phyloP scores from a whole-genome alignment of 2,113 vertebrate genomes.

The Hippocampus comes region DNA sequence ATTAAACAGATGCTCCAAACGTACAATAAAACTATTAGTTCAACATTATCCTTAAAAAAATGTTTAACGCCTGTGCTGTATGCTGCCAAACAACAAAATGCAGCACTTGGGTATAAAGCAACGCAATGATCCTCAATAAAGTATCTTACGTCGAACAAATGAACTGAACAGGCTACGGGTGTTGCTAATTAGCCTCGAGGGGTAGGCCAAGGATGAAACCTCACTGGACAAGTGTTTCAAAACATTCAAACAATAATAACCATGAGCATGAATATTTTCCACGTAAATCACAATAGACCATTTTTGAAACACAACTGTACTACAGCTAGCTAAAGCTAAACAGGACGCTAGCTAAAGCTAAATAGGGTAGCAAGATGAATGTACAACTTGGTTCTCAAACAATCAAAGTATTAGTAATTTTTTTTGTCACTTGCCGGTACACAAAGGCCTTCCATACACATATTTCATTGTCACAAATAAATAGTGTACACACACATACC shows the following conservation, averaged over 20 bases:
- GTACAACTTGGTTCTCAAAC: background rate
- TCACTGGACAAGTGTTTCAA: background rate
- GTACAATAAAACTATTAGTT: no score
- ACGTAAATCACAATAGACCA: no score
- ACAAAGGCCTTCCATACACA: background rate
- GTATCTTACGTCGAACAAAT: background rate
- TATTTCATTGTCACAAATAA: background rate
- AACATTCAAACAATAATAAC: background rate
- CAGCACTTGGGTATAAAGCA: no score
- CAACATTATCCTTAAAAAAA: no score
- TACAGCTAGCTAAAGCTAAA: background rate
- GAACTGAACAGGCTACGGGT: background rate
- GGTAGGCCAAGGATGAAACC: no score
- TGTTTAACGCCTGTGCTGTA: no score
- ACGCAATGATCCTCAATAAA: background rate
- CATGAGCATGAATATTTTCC: no score
- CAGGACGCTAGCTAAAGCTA: background rate
- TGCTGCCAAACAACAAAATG: no score
- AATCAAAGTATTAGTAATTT: background rate
- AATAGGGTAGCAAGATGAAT: background rate
- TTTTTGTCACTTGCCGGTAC: background rate
- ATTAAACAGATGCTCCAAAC: no score
- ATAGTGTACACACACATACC: slow-evolving; percentile 6
- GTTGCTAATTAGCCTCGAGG: no score
- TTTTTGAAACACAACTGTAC: background rate